phyloP scores from a whole-genome alignment of 1,140 invertebrate species.

The Chymomyza costata region DNA sequence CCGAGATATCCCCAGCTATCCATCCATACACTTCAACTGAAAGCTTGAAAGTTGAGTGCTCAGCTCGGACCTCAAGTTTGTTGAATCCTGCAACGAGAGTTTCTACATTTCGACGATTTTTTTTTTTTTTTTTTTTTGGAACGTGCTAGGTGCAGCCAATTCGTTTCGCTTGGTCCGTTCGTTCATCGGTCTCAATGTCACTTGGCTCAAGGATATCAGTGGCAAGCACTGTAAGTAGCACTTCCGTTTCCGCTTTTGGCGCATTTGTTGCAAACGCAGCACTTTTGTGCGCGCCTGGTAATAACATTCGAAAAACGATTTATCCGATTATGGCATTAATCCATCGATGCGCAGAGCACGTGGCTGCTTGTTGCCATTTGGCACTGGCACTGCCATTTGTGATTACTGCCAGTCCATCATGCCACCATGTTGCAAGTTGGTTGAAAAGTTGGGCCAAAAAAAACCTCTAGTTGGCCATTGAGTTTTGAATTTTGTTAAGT shows the following conservation, averaged over 20 bases:
- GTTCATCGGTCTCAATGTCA: conserved; percentile 62
- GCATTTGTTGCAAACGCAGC: neutral
- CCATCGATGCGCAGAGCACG: neutral
- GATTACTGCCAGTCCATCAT: too few relatives aligned
- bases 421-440: too few relatives aligned
- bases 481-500: conserved; percentile 29
- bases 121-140: too few relatives aligned
- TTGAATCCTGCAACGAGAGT: too few relatives aligned
- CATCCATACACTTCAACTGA: too few relatives aligned
- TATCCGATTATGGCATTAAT: conserved; percentile 41
- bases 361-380: conserved; percentile 34
- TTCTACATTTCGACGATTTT: too few relatives aligned
- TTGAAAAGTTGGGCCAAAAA: too few relatives aligned
- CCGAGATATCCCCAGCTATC: too few relatives aligned
- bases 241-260: conserved; percentile 14
- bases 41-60: neutral
- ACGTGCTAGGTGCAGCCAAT: conserved; percentile 27
- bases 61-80: too few relatives aligned
- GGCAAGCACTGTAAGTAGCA: conserved; percentile 54
- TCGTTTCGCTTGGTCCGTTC: too few relatives aligned
- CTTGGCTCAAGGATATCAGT: conserved; percentile 56
- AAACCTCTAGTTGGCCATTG: conserved; percentile 44
- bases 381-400: too few relatives aligned
- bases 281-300: conserved; percentile 13
- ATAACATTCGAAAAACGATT: conserved; percentile 23